phyloP scores from a whole-genome alignment of 2,888 invertebrate genomes.

The Julus scandinavius region DNA sequence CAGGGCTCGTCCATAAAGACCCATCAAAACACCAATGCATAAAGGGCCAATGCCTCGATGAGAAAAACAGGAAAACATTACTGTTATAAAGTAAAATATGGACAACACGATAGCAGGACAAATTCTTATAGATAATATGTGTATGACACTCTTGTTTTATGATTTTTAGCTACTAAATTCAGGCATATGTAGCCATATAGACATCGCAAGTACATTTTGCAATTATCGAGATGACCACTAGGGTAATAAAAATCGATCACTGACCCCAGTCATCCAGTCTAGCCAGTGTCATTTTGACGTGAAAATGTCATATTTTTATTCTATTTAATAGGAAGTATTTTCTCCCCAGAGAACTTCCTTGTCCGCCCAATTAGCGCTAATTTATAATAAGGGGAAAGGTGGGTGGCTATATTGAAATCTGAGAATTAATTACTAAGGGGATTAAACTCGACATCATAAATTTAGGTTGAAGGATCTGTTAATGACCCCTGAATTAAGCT shows the following conservation, averaged over 20 bases:
- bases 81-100: too few relatives aligned
- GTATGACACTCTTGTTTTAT: too few relatives aligned
- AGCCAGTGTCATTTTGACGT: neutral
- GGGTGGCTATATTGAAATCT: neutral
- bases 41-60: too few relatives aligned
- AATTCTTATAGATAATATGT: too few relatives aligned
- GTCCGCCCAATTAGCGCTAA: neutral
- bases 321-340: neutral
- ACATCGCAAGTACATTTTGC: neutral
- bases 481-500: neutral
- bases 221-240: slow-evolving; percentile 5
- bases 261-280: slow-evolving; percentile 11
- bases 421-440: too few relatives aligned
- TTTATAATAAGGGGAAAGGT: too few relatives aligned
- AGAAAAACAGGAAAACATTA: too few relatives aligned
- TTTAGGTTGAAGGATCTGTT: neutral
- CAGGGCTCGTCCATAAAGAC: too few relatives aligned
- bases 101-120: too few relatives aligned
- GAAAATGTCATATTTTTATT: slow-evolving; percentile 5
- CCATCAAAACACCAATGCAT: too few relatives aligned
- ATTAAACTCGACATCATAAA: neutral
- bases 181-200: neutral
- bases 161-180: too few relatives aligned
- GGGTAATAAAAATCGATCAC: slow-evolving; percentile 16
- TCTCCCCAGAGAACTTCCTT: neutral